Conservation (phyloP, 2,113 vertebrate genomes). For the Galbula dea region DNA sequence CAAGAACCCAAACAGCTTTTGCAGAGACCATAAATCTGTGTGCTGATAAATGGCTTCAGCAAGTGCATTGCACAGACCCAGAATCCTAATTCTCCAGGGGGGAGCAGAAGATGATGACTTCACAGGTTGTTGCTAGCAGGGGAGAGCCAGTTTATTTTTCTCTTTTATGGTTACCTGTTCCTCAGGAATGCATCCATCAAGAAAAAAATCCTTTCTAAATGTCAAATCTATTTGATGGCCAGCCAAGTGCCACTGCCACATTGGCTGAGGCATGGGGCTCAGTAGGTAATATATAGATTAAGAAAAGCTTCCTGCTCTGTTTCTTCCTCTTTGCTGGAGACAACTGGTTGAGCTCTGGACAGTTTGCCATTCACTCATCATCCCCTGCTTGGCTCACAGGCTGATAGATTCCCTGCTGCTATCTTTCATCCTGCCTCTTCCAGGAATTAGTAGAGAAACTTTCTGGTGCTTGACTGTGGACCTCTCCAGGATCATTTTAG, state of each 20-base stretch:
- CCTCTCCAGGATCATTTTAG: neutral
- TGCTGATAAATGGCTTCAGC: constrained; percentile 23
- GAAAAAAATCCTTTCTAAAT: neutral
- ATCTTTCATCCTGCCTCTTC: neutral
- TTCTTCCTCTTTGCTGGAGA: neutral
- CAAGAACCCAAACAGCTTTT: neutral
- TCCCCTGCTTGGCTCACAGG: neutral
- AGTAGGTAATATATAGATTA: neutral
- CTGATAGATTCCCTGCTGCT: neutral
- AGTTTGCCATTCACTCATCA: neutral
- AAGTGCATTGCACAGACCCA: neutral
- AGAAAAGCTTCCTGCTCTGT: neutral
- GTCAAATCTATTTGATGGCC: neutral
- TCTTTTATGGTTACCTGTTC: constrained; percentile 29
- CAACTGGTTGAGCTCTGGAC: neutral
- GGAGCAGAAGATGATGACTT: constrained; percentile 28
- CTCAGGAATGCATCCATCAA: constrained; percentile 34
- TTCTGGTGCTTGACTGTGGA: neutral
- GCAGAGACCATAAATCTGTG: constrained; percentile 10
- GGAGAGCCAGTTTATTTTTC: constrained; percentile 21
- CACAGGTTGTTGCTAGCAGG: constrained; percentile 5
- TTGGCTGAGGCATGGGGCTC: neutral
- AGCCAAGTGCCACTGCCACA: neutral
- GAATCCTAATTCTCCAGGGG: constrained; percentile 5
- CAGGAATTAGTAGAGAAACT: neutral